A percentile compares a stretch with the other conserved stretches of the same genome.
Conservation (phyloP, 2,797 vertebrate genomes). For the Peromyscus melanophrys region DNA sequence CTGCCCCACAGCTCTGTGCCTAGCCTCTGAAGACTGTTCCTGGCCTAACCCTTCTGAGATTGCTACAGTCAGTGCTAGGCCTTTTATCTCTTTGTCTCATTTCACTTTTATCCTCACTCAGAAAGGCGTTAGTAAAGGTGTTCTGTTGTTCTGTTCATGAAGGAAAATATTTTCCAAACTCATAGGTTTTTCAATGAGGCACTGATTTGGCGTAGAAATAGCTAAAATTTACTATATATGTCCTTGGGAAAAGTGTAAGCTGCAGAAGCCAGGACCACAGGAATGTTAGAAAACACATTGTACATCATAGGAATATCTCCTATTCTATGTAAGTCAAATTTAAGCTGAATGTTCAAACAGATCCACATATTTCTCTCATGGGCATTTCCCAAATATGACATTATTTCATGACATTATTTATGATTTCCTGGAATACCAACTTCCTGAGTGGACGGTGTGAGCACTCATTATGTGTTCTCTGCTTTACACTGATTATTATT, state of each 20-base stretch:
- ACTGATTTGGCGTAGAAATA: not conserved
- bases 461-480: not conserved
- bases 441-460: not conserved
- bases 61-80: not conserved
- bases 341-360: not conserved
- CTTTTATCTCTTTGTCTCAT: not conserved
- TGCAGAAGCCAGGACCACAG: not conserved
- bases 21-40: not conserved
- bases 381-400: not conserved
- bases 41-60: not conserved
- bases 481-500: not conserved
- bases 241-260: not conserved
- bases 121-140: not conserved
- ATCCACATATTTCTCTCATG: not conserved
- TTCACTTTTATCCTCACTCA: not conserved
- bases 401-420: not conserved
- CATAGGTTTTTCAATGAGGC: not conserved
- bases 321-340: not conserved
- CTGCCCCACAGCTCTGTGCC: accelerated
- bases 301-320: not conserved
- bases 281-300: too few species aligned
- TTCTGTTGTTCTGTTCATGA: not conserved
- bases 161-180: not conserved
- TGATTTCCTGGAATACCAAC: not conserved
- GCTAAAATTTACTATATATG: not conserved